Base-by-base conservation (phyloP, 1,140 invertebrate species). In the Melitaea cinxia region DNA sequence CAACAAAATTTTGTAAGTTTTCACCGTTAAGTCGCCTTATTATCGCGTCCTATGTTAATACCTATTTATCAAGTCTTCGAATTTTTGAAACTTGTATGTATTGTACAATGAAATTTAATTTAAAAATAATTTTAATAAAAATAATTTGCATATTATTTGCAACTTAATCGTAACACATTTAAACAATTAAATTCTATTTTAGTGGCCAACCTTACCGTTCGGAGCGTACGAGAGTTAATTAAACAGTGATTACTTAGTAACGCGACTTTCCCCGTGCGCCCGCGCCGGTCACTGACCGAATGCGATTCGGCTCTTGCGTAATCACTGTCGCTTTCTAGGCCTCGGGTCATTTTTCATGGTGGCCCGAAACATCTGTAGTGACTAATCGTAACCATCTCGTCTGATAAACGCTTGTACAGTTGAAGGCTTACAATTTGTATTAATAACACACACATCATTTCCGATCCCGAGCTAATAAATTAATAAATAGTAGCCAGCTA, bases 261-360 rank as follows among this genome's bases (percentile, higher is more conserved):
- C 60, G 68, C 71, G 73, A 85, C 80, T 85, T 85, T 85, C 80
- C 68, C 80, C 82, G 73, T 56, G 81, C 77, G 66, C 79, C 78
- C 72, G 59, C 53, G 73, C 58, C 79, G 82, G 81, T 85, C 85
- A 78, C 64, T 77, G 83, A 83, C 83, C 85, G 73, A 19, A 70
- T 70, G 24, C 72, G 69, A 81, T 86, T 86, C 78, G 85, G 78
- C 73, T 67, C 77, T 84, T 83, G 79, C 82, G 82, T 78, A 86
- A 71, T 79, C 81, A 87, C 83, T 86, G 72, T 84, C 82, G 65
- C 84, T 87, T 85, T 88, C 85, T 85, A 85, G 70, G 69, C 74
- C 70, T 69, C 65, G 64, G 78, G 72, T 76, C 65, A 71, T 70
- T 59, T 58, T 60, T 70, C 59, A 64, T 39, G 30, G 10, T 19